phyloP scores from a whole-genome alignment of 1,140 invertebrate species.

The Halesus radiatus region DNA sequence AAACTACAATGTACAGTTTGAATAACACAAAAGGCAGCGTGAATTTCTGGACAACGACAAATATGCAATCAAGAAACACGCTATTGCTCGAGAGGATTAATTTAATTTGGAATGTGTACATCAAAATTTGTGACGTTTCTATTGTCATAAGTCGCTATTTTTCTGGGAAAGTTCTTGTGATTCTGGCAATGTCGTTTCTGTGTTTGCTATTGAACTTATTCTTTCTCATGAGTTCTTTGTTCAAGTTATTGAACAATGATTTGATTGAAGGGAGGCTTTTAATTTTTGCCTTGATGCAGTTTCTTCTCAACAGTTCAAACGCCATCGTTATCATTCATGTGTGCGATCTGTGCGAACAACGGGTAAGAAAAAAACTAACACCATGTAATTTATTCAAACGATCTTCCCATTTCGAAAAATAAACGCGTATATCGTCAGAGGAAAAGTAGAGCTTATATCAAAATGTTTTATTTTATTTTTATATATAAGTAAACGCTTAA shows the following conservation, averaged over 20 bases:
- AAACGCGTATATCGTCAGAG: not conserved
- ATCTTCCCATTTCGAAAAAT: too few relatives aligned
- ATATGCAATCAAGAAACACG: not conserved
- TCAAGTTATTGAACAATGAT: not conserved
- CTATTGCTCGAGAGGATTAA: not conserved
- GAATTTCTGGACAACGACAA: not conserved
- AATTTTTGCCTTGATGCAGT: not conserved
- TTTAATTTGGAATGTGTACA: slow-evolving; percentile 26
- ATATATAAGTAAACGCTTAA: too few relatives aligned
- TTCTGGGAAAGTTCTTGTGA: slow-evolving; percentile 10
- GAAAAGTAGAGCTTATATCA: too few relatives aligned
- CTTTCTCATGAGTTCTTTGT: not conserved
- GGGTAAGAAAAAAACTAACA: not conserved
- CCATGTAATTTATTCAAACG: too few relatives aligned
- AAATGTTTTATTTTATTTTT: too few relatives aligned
- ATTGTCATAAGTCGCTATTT: slow-evolving; percentile 18
- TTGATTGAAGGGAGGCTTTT: not conserved
- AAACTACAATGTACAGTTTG: not conserved
- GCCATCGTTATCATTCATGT: not conserved
- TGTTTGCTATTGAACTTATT: slow-evolving; percentile 11
- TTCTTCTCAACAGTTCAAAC: not conserved
- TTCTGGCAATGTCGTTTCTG: slow-evolving; percentile 23
- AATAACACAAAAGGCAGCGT: not conserved
- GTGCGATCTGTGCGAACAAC: not conserved
- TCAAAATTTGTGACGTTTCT: not conserved